These are phyloP conservation scores for Zaprionus gabonicus DNA, from an alignment of 1,140 invertebrate genomes.

Conservation along the genomic window DNA sequence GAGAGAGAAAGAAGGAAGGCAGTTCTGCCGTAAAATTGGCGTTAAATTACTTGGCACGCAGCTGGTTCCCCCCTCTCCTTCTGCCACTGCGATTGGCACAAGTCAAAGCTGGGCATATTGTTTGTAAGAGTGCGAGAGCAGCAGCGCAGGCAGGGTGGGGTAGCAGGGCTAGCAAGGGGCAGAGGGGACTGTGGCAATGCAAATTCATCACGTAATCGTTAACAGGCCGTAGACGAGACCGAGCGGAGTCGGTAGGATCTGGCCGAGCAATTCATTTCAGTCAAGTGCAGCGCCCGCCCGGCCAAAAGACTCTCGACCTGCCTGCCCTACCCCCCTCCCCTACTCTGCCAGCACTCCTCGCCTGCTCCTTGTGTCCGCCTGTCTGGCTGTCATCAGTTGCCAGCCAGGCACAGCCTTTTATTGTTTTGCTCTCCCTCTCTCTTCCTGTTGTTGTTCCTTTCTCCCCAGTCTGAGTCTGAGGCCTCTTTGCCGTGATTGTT, in stretches of 20 bases:
- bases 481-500: slow-evolving; percentile 46
- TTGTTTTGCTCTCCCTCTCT: slow-evolving; percentile 32
- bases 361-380: slow-evolving; percentile 5
- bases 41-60: slow-evolving; percentile 68
- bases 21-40: slow-evolving; percentile 58
- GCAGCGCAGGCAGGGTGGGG: neutral
- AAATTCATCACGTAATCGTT: slow-evolving; percentile 73
- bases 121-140: slow-evolving; percentile 22
- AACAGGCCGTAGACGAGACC: slow-evolving; percentile 48
- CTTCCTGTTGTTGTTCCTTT: slow-evolving; percentile 44
- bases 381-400: slow-evolving; percentile 50
- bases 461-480: slow-evolving; percentile 10
- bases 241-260: slow-evolving; percentile 6
- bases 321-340: neutral
- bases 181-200: slow-evolving; percentile 57
- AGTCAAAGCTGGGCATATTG: slow-evolving; percentile 52
- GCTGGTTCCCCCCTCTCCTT: slow-evolving; percentile 10
- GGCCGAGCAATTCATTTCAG: slow-evolving; percentile 58
- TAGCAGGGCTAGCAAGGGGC: slow-evolving; percentile 1
- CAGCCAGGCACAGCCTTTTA: slow-evolving; percentile 42
- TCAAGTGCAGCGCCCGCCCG: slow-evolving; percentile 56
- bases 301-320: slow-evolving; percentile 45
- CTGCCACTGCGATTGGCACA: slow-evolving; percentile 27
- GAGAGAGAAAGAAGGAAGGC: neutral
- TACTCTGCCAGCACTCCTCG: no score